Conservation (phyloP, 2,888 invertebrate species). For the Synergus umbraculus region DNA sequence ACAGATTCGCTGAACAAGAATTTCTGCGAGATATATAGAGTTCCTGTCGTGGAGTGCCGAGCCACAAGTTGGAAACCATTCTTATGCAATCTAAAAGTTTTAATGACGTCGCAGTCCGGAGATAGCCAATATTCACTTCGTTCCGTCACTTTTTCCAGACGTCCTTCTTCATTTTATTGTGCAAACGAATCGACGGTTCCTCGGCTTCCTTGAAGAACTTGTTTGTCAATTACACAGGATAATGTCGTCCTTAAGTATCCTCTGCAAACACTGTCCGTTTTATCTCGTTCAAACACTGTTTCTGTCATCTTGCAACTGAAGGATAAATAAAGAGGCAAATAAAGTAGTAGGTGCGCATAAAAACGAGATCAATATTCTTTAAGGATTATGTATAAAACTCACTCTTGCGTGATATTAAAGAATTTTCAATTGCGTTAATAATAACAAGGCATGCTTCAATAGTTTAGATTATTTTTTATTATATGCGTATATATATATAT, state of each 20-base stretch:
- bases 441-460: no score
- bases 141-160: conserved; percentile 68
- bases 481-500: no score
- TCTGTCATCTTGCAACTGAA: conserved; percentile 41
- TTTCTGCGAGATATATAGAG: conserved; percentile 48
- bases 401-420: no score
- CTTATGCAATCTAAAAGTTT: conserved; percentile 76
- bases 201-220: conserved; percentile 44
- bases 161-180: conserved; percentile 59
- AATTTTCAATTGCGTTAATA: no score
- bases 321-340: conserved; percentile 37
- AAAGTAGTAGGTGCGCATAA: background rate
- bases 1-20: conserved; percentile 61
- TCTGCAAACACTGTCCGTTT: conserved; percentile 25
- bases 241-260: conserved; percentile 16
- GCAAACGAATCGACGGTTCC: conserved; percentile 49
- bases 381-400: no score
- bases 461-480: no score
- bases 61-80: conserved; percentile 63
- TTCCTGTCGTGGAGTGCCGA: conserved; percentile 44
- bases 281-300: conserved; percentile 17
- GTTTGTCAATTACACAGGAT: conserved; percentile 52
- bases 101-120: conserved; percentile 72
- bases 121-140: conserved; percentile 74
- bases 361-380: background rate